Base-by-base conservation (phyloP, 2,888 invertebrate species). In the Drosophila subsilvestris region DNA sequence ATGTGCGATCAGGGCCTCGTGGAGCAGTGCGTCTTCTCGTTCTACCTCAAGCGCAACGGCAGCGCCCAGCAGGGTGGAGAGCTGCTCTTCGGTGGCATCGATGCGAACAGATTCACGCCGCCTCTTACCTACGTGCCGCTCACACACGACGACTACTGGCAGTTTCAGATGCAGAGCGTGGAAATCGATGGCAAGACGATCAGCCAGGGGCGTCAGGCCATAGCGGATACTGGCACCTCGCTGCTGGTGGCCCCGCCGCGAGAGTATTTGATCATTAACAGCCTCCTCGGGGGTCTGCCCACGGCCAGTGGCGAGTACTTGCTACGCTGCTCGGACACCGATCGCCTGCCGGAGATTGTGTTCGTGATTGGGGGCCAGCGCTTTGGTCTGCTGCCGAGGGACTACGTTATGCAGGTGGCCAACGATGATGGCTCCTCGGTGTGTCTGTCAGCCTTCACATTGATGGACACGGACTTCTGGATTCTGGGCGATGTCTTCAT, bases 141-240 rank as follows among this genome's bases (percentile, higher is more conserved):
- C 8, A 70, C 25, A 10, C 55, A 63, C 9, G 54, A 10, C 7
- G 74, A 50, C 7, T 70, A 70, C 14, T 70, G 70, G 70, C 70
- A 70, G 25, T 70, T 70, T n/a, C 54, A 20, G 7, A 14, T 70
- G 47, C 55, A 74, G 18, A 74, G 51, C 17, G 50, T 70, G 22
- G 74, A 70, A 43, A 4, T 70, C 25, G 65, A 17, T 4, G 98
- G 99, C 66, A 95, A 97, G 91, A 98, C 97, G 93, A 93, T 93
- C 67, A 98, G 80, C 20, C 62, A 51, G 4, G 55, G 37, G 27
- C 98, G 98, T 92, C 94, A 97, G 92, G 98, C 97, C 14, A 97
- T 98, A 92, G 98, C 97, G 29, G 97, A 98, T 93, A 97, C 98
- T 56, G 98, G 98, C 84, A 99, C 99, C 75, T 98, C 98, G 68